Evolutionary conservation across 2,113 vertebrate genomes (phyloP).

Genomic region (Clarias magur): DNA sequence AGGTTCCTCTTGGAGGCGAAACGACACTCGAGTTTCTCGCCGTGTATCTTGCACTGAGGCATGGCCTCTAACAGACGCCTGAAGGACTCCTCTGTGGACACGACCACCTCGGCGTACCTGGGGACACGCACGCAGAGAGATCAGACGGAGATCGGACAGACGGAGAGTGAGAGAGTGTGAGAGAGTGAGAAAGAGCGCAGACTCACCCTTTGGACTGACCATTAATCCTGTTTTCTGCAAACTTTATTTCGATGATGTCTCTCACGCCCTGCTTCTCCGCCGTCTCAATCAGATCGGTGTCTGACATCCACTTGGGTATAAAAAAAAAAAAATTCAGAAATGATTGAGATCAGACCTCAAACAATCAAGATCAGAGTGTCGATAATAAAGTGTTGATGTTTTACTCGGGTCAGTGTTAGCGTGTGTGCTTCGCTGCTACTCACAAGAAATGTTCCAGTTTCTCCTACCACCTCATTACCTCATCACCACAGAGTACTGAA

Average conservation of each 20-base stretch:
- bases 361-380: not conserved
- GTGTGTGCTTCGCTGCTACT: too few relatives aligned
- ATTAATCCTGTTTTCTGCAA: conserved; percentile 89
- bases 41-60: conserved; percentile 83
- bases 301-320: conserved; percentile 87
- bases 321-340: not conserved
- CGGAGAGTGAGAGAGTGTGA: too few relatives aligned
- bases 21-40: conserved; percentile 87
- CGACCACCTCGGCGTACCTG: conserved; percentile 88
- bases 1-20: conserved; percentile 86
- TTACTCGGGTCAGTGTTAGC: too few relatives aligned
- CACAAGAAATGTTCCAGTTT: too few relatives aligned
- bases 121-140: not conserved
- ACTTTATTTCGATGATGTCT: conserved; percentile 87
- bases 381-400: too few relatives aligned
- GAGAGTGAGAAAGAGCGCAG: not conserved
- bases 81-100: conserved; percentile 85
- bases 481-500: too few relatives aligned
- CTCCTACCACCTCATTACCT: too few relatives aligned
- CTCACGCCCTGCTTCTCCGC: conserved; percentile 83
- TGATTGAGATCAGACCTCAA: not conserved
- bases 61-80: conserved; percentile 85
- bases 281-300: conserved; percentile 82
- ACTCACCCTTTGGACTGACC: conserved; percentile 96
- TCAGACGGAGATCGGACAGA: not conserved